Evolutionary conservation across 2,888 invertebrate genomes (phyloP).

Genomic region (Conops quadrifasciatus): DNA sequence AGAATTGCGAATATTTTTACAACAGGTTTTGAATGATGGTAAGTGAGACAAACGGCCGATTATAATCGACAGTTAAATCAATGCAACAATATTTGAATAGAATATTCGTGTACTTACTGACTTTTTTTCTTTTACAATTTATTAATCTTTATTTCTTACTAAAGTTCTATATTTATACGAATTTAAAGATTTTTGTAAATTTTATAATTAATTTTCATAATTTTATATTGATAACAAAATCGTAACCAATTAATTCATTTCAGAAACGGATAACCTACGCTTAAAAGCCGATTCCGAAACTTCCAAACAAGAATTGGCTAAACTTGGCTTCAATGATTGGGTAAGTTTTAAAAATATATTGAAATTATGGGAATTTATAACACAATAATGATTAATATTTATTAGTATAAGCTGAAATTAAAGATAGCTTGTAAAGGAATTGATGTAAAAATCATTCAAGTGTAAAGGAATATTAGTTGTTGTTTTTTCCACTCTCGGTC

Average conservation of each 20-base stretch:
- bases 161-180: constrained; percentile 12
- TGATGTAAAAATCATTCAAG: neutral
- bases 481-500: neutral
- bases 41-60: constrained; percentile 50
- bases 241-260: neutral
- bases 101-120: neutral
- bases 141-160: neutral
- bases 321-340: constrained; percentile 90
- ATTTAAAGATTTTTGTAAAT: constrained; percentile 7
- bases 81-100: no score
- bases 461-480: neutral
- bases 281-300: constrained; percentile 71
- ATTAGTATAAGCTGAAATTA: neutral
- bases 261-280: constrained; percentile 73
- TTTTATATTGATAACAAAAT: no score
- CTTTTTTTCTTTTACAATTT: neutral
- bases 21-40: constrained; percentile 75
- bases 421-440: neutral
- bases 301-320: constrained; percentile 77
- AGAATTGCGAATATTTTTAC: constrained; percentile 89
- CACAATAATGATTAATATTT: neutral
- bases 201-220: neutral
- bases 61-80: no score
- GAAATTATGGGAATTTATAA: neutral
- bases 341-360: constrained; percentile 67